Percentiles rank a stretch among this genome's conserved stretches.
Evolutionary conservation across 2,113 vertebrate genomes (phyloP).

Genomic region (Phoxinus phoxinus): DNA sequence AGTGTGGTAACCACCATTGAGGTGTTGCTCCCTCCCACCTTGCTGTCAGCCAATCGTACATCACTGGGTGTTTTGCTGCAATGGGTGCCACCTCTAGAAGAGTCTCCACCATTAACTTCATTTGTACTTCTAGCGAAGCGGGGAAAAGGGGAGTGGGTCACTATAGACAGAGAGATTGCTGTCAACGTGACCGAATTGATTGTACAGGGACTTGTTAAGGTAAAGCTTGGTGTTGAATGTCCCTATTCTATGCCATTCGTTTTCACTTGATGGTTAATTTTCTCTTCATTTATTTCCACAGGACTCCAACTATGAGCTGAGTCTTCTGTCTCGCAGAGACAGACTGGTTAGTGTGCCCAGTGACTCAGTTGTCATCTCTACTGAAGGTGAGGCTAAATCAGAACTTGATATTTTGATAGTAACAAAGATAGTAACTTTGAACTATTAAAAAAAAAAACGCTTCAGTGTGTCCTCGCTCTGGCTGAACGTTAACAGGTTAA

Average conservation of each 20-base stretch:
- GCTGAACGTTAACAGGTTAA: too few relatives aligned
- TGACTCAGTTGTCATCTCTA: constrained; percentile 86
- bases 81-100: constrained; percentile 81
- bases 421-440: too few relatives aligned
- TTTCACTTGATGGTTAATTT: neutral
- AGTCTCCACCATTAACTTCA: constrained; percentile 77
- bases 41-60: constrained; percentile 83
- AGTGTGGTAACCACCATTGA: constrained; percentile 66
- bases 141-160: constrained; percentile 84
- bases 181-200: constrained; percentile 82
- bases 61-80: constrained; percentile 80
- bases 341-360: constrained; percentile 89
- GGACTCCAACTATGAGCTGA: constrained; percentile 89
- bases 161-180: constrained; percentile 80
- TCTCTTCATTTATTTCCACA: constrained; percentile 57
- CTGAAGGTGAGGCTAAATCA: constrained; percentile 76
- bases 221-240: constrained; percentile 59
- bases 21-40: constrained; percentile 80
- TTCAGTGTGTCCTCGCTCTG: too few relatives aligned
- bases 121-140: constrained; percentile 86
- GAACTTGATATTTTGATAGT: neutral
- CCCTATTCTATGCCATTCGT: neutral
- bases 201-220: constrained; percentile 89
- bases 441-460: too few relatives aligned
- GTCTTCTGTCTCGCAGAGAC: constrained; percentile 86